Base-by-base conservation (phyloP, 2,113 vertebrate species). In the Phalacrocorax carbo region DNA sequence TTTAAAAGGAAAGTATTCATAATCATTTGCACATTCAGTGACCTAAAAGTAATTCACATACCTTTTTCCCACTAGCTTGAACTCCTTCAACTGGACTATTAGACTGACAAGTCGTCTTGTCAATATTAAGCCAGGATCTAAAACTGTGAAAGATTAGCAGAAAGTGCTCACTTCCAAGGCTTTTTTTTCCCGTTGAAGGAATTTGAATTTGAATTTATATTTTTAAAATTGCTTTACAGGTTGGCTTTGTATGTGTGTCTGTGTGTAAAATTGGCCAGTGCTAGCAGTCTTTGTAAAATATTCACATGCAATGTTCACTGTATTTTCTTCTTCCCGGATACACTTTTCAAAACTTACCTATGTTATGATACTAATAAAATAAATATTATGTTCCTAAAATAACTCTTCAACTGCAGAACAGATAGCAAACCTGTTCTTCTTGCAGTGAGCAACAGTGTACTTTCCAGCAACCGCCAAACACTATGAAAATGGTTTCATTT, bases 401-500 rank as follows among this genome's bases (percentile, higher is more conserved):
- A 90, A 89, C 68, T 82, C 64, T 94, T 68, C 15, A 75, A 82
- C 69, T 51, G 44, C 89, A 82, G 88, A 97, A 83, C 27, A 91
- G 86, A 86, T 85, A 94, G 66, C 36, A 84, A 88, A 92, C 32
- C 38, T 84, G 7, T 62, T 88, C 93, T 92, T 94, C 49, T 88
- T 83, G 76, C 77, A 94, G 79, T 85, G 82, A 95, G 94, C 91
- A 96, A 97, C 88, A 98, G 95, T 93, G 95, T 96, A 97, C 96
- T 97, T 96, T 96, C 87, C 94, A 88, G 93, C 94, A 94, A 96
- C 88, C 30, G 92, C 96, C 95, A 98, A 98, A 96, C 58, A 92
- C 89, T 96, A 89, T 96, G 86, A 91, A 98, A 98, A 97, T 97
- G 94, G 85, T 96, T 97, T 97, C 95, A 94, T 97, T 98, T 97